These are phyloP conservation scores for Hedya salicella DNA, from an alignment of 2,888 invertebrate species.

Conservation along the genomic window DNA sequence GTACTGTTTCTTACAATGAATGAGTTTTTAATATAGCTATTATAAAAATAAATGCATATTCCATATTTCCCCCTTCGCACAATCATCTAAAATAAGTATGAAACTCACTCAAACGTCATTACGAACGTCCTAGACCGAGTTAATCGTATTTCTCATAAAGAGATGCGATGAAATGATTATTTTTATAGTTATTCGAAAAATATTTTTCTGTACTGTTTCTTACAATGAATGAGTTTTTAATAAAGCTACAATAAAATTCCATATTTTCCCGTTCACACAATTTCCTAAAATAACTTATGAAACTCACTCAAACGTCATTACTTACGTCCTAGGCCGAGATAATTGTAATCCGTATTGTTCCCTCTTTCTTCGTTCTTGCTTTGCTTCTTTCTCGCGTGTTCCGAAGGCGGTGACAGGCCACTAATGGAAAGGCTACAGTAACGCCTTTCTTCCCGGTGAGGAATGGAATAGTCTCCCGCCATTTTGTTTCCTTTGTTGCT, in stretches of 20 bases:
- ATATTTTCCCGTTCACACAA: conserved; percentile 34
- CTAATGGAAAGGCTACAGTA: conserved; percentile 76
- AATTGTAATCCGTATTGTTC: conserved; percentile 29
- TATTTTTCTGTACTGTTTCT: too few species aligned
- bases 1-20: too few species aligned
- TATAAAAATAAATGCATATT: too few species aligned
- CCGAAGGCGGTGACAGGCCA: conserved; percentile 69
- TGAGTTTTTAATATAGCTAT: too few species aligned
- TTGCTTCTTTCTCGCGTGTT: conserved; percentile 56
- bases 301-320: conserved; percentile 7
- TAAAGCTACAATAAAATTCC: too few species aligned
- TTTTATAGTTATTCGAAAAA: too few species aligned
- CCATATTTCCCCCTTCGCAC: too few species aligned
- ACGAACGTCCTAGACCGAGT: conserved; percentile 12
- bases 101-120: conserved; percentile 5
- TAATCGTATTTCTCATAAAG: neutral
- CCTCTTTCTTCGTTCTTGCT: too few species aligned
- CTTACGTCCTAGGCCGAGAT: conserved; percentile 11
- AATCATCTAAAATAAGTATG: too few species aligned
- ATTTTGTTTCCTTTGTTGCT: conserved; percentile 57
- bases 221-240: too few species aligned
- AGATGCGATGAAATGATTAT: too few species aligned
- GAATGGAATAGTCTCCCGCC: conserved; percentile 61
- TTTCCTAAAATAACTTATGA: neutral
- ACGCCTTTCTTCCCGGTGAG: conserved; percentile 61